These are phyloP conservation scores for Tillus elongatus DNA, from an alignment of 2,888 invertebrate species.

Conservation along the genomic window DNA sequence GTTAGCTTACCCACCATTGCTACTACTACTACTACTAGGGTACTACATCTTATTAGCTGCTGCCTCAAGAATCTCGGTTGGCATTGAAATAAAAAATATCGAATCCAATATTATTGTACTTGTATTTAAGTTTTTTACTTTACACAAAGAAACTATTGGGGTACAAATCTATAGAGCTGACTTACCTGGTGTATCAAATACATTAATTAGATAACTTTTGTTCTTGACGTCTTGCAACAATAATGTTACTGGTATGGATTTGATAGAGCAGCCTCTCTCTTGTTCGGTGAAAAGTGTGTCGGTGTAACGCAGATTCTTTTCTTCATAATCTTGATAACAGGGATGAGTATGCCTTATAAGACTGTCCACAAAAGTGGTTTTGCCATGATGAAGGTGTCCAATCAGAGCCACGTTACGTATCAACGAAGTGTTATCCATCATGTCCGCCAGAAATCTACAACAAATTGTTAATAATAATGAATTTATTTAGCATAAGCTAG, in stretches of 20 bases:
- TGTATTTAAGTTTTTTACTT: too few species aligned
- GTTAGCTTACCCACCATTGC: too few species aligned
- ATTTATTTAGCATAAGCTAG: too few species aligned
- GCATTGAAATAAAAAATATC: too few species aligned
- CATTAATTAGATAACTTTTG: conserved; percentile 93
- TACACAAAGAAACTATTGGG: too few species aligned
- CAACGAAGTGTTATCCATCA: conserved; percentile 93
- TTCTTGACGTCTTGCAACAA: conserved; percentile 87
- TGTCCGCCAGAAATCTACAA: conserved; percentile 85
- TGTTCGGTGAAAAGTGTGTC: conserved; percentile 96
- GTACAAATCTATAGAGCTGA: too few species aligned
- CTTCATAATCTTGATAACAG: conserved; percentile 70
- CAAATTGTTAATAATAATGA: conserved; percentile 8
- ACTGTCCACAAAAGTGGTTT: conserved; percentile 96
- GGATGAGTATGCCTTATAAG: conserved; percentile 96
- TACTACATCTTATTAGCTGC: too few species aligned
- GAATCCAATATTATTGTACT: too few species aligned
- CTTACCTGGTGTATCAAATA: conserved; percentile 86
- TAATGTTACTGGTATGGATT: conserved; percentile 90
- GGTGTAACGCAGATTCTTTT: conserved; percentile 79
- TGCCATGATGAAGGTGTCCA: conserved; percentile 98
- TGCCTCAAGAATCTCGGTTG: too few species aligned
- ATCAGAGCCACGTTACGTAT: conserved; percentile 93
- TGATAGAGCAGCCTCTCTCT: conserved; percentile 94
- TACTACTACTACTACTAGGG: too few species aligned